Evolutionary conservation across 2,888 invertebrate genomes (phyloP).

Genomic region (Dynastes tityus): DNA sequence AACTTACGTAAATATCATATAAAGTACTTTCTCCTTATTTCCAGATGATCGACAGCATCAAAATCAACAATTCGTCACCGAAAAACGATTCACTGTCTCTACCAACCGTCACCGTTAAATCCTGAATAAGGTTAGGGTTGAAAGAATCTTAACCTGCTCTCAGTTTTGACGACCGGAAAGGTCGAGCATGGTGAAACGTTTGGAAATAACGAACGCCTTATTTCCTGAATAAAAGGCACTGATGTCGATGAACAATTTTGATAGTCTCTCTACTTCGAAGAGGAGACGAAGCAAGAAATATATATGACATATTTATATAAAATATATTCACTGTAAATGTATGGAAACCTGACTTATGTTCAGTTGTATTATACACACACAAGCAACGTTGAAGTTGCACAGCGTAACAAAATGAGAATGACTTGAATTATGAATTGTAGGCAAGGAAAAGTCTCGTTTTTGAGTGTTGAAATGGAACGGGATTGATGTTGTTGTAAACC

Average conservation of each 20-base stretch:
- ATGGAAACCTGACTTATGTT: slow-evolving; percentile 30
- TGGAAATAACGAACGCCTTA: neutral
- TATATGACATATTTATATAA: neutral
- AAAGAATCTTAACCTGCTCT: slow-evolving; percentile 38
- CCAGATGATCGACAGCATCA: slow-evolving; percentile 53
- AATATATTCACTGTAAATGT: neutral
- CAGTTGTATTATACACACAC: slow-evolving; percentile 10
- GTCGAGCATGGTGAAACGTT: neutral
- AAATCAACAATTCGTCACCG: slow-evolving; percentile 46
- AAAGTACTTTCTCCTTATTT: slow-evolving; percentile 31
- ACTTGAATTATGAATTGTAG: slow-evolving; percentile 12
- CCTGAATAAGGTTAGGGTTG: slow-evolving; percentile 57
- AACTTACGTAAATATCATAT: too few species aligned
- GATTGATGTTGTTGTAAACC: neutral
- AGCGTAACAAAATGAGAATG: neutral
- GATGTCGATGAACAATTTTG: neutral
- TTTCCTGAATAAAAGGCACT: too few species aligned
- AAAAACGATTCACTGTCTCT: slow-evolving; percentile 57
- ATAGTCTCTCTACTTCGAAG: neutral
- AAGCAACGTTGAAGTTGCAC: neutral
- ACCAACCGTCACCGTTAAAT: slow-evolving; percentile 65
- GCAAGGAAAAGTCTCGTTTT: neutral
- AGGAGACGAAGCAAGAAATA: neutral
- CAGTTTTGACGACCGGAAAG: neutral
- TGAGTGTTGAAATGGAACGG: neutral